Conservation (phyloP, 2,113 vertebrate genomes). For the Scortum barcoo region DNA sequence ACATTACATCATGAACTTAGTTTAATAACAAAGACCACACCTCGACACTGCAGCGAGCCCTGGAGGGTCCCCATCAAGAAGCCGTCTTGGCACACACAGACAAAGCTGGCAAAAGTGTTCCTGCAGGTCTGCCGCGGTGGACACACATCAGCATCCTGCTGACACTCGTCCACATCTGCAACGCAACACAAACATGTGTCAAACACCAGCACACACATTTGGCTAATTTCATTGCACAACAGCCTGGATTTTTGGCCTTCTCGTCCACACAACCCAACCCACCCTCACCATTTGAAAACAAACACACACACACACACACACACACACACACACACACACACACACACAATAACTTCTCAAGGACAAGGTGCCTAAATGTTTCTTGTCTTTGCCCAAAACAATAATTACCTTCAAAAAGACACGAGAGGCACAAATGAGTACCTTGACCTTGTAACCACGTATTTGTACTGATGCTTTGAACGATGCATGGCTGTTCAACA, state of each 20-base stretch:
- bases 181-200: constrained; percentile 38
- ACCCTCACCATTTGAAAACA: constrained; percentile 5
- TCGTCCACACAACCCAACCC: not conserved
- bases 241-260: not conserved
- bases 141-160: constrained; percentile 47
- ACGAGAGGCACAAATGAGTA: constrained; percentile 68
- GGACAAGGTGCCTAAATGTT: constrained; percentile 32
- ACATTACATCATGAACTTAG: not conserved
- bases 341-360: constrained; percentile 18
- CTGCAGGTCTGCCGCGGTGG: constrained; percentile 67
- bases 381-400: constrained; percentile 63
- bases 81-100: constrained; percentile 74
- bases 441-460: constrained; percentile 51
- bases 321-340: constrained; percentile 19
- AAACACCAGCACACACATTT: constrained; percentile 14
- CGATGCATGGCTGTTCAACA: constrained; percentile 46
- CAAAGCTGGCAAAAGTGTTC: constrained; percentile 83
- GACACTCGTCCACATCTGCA: constrained; percentile 81
- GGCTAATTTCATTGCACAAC: constrained; percentile 9
- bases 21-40: constrained; percentile 18
- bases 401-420: constrained; percentile 73
- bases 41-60: constrained; percentile 68
- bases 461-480: constrained; percentile 68
- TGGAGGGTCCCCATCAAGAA: constrained; percentile 71
- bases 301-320: constrained; percentile 2